A percentile compares a stretch with the other conserved stretches of the same genome.
phyloP scores from a whole-genome alignment of 1,140 invertebrate species.

The Sarcophaga peregrina region DNA sequence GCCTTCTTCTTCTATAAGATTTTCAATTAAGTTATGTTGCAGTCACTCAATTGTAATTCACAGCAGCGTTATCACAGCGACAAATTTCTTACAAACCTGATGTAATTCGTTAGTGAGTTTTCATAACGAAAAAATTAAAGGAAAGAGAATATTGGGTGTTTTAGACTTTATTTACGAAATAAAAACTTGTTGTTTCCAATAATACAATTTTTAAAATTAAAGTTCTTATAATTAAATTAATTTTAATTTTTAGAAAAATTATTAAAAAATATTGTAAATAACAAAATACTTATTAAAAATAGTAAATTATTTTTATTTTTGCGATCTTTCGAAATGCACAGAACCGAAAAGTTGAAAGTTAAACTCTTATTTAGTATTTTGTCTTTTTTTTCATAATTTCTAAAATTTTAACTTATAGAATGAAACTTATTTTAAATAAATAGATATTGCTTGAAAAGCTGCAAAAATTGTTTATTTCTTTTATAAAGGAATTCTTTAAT shows the following conservation, averaged over 20 bases:
- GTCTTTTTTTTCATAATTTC: not conserved
- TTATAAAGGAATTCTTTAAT: not conserved
- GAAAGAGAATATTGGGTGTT: not conserved
- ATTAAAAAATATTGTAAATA: slow-evolving; percentile 1
- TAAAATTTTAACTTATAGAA: not conserved
- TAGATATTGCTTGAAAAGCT: slow-evolving; percentile 35
- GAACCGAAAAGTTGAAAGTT: slow-evolving; percentile 29
- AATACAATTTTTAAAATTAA: slow-evolving; percentile 30
- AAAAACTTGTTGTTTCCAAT: slow-evolving; percentile 15
- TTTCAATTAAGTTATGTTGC: too few species aligned
- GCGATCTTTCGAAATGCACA: slow-evolving; percentile 13
- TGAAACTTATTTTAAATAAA: slow-evolving; percentile 18
- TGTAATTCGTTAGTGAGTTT: too few species aligned
- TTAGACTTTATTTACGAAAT: slow-evolving; percentile 37
- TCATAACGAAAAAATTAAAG: too few species aligned
- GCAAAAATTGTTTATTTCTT: not conserved
- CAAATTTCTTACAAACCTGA: too few species aligned
- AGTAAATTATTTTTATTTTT: not conserved
- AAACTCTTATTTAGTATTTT: slow-evolving; percentile 37
- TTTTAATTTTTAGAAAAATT: not conserved
- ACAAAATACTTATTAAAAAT: slow-evolving; percentile 40
- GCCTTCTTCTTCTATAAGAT: too few species aligned
- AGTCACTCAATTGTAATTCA: too few species aligned
- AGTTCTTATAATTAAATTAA: slow-evolving; percentile 14
- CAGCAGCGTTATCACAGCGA: too few species aligned